Base-by-base conservation (phyloP, 2,888 invertebrate genomes). In the Anthrax anthrax region DNA sequence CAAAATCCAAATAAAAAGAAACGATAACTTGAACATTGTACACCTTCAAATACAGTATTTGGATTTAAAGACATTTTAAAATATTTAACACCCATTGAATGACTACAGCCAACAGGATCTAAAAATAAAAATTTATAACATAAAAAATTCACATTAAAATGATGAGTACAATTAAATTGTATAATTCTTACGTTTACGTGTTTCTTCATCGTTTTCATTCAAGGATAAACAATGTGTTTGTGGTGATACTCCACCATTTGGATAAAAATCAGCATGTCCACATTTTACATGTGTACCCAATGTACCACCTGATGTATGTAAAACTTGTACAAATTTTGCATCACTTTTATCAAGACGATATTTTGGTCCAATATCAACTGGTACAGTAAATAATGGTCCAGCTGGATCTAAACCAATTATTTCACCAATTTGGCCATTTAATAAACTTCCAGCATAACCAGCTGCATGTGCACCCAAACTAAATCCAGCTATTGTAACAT, bases 391-490 rank as follows among this genome's bases (percentile, higher is more conserved):
- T 9, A 67, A 52, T 12, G 68, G 68, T 10, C 64, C 65, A 3
- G 68, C 67, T 39, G 67, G 68, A 59, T 67, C 67, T 42, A 67
- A 54, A 9, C 65, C 67, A 48, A 67, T 67, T 46, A 67, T 67
- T 52, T 66, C 62, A 48, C 64, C 64, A 39, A 66, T 52, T 47
- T 59, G 48, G 0, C 67, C 62, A 18, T 57, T 54, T 3, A 67
- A 55, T 37, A 57, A 56, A 4, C 59, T 54, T 0, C 67, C 67
- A 1, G 64, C 60, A 54, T 60, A 62, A 2, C 67, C 67, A 8
- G 63, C 66, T 3, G 67, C 65, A 58, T 67, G 67, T 19, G 65
- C 67, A 4, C 67, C 67, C 46, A 67, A 54, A 46, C 66, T 66
- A 32, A 64, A 67, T 10, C 67, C 67, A 14, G 65, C 62, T 16